Evolutionary conservation across 2,888 invertebrate genomes (phyloP).

Genomic region (Platycnemis pennipes): DNA sequence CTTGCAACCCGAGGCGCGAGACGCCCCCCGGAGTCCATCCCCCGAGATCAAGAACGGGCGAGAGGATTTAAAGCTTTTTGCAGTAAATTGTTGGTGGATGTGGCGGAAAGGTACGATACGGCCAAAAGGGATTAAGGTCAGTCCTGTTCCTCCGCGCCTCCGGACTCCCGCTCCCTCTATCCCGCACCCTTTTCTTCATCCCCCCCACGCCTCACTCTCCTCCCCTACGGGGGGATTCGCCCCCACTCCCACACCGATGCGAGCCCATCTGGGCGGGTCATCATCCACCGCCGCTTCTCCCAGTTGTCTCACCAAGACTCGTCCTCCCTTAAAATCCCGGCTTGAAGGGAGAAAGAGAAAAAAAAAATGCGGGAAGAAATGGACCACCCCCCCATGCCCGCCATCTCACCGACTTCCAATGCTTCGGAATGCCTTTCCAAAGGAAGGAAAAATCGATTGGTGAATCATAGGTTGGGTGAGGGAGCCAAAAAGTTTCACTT

Average conservation of each 20-base stretch:
- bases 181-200: no score
- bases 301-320: neutral
- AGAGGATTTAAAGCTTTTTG: neutral
- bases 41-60: neutral
- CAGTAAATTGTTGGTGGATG: constrained; percentile 30
- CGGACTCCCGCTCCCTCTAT: no score
- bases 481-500: constrained; percentile 39
- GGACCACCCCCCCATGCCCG: neutral
- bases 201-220: neutral
- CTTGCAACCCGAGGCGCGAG: neutral
- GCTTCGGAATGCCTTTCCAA: constrained; percentile 22
- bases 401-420: neutral
- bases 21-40: neutral
- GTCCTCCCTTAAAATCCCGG: neutral
- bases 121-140: constrained; percentile 5
- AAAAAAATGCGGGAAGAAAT: no score
- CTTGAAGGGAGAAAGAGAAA: neutral
- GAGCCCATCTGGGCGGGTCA: neutral
- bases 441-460: neutral
- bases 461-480: neutral
- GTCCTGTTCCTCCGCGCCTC: neutral
- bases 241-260: neutral
- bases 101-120: constrained; percentile 24
- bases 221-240: neutral
- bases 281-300: neutral